Base-by-base conservation (phyloP, 1,140 invertebrate genomes). In the Amyelois transitella region DNA sequence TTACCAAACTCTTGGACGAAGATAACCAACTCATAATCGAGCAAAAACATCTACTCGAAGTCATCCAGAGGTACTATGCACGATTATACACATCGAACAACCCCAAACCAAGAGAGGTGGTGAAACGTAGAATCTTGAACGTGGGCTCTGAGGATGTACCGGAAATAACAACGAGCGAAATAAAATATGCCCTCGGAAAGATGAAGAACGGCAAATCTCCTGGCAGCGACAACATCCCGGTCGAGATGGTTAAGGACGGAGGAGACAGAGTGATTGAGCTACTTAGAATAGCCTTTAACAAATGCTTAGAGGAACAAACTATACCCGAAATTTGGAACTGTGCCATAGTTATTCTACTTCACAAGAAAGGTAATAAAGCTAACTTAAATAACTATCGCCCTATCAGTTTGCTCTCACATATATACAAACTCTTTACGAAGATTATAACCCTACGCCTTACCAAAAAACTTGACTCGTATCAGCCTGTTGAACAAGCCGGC, bases 71-170 rank as follows among this genome's bases (percentile, higher is more conserved):
- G n/a, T n/a, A n/a, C n/a, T n/a, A n/a, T n/a, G n/a, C n/a, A n/a
- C n/a, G n/a, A n/a, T n/a, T n/a, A n/a, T n/a, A n/a, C n/a, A n/a
- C n/a, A n/a, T 51, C 24, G 17, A 18, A 6, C 3, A 51, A 38
- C 10, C 21, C 17, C 8, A 25, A 51, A 18, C 14, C 6, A 4
- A 7, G 1, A 17, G 14, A 28, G 8, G 18, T 18, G 2, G 18
- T 4, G 25, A 18, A n/a, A 1, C 2, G 22, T 32, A 32, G 32
- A 32, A 32, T 28, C 8, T 2, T 2, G 8, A 51, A 51, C 12
- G 25, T 51, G 3, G 50, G 50, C 10, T 51, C 50, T 2, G 50
- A 51, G 12, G 24, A 51, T 38, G 12, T 51, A 18, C 50, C 50
- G 4, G 50, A 51, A 2, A 51, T 51, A 17, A 32, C 21, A 4